Percentiles rank a stretch among this genome's conserved stretches.
phyloP scores from a whole-genome alignment of 2,113 vertebrate genomes.

The Microcebus ravelobensis region DNA sequence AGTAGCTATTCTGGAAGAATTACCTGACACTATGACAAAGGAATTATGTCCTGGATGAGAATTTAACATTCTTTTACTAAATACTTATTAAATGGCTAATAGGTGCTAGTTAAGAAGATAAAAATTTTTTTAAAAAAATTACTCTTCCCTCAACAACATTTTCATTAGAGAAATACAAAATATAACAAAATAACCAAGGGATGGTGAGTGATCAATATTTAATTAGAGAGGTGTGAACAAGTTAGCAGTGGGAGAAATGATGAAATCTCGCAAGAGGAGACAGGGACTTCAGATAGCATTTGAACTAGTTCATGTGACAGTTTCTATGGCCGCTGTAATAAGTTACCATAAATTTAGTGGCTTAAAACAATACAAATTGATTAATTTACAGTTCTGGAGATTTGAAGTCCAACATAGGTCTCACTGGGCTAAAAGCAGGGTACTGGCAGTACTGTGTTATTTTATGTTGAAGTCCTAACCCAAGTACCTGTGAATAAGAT shows the following conservation, averaged over 20 bases:
- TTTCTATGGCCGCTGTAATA: background rate
- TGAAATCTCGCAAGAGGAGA: background rate
- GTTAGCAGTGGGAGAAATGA: background rate
- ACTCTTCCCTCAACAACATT: slow-evolving; percentile 3
- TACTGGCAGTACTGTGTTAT: background rate
- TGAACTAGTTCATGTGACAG: background rate
- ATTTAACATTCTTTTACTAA: slow-evolving; percentile 17
- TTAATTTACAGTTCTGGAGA: background rate
- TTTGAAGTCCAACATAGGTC: background rate
- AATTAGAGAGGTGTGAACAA: slow-evolving; percentile 2
- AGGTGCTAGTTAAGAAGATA: background rate
- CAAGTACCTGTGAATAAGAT: background rate
- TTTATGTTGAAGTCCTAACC: background rate
- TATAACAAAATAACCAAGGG: background rate
- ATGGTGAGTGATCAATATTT: background rate
- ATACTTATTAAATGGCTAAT: background rate
- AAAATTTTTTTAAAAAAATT: background rate
- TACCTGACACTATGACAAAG: background rate
- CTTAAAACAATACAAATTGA: background rate
- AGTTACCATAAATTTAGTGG: background rate
- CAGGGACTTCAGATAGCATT: background rate
- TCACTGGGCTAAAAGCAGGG: background rate
- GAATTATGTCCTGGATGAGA: background rate
- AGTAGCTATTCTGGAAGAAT: slow-evolving; percentile 23
- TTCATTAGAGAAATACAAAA: background rate